A percentile compares a stretch with the other conserved stretches of the same genome.
Conservation (phyloP, 2,797 vertebrate species). For the Pogoniulus pusillus region DNA sequence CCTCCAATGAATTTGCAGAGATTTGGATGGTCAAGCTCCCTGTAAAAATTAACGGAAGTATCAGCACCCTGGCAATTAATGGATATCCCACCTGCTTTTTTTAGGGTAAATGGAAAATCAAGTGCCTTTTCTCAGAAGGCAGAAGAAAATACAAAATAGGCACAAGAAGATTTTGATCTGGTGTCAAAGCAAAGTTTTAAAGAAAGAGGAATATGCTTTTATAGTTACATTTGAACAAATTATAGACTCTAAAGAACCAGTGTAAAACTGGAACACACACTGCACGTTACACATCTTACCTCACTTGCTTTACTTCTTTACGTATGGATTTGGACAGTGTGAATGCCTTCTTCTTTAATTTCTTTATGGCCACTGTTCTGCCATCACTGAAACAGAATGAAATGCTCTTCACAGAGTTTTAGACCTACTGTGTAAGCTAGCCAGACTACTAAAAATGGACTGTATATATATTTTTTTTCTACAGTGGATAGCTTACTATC, state of each 20-base stretch:
- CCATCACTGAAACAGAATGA: conserved; percentile 78
- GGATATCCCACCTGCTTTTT: not conserved
- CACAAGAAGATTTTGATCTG: not conserved
- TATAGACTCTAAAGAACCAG: not conserved
- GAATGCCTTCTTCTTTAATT: conserved; percentile 82
- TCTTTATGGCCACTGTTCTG: conserved; percentile 84
- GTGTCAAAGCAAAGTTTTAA: not conserved
- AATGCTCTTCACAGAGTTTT: not conserved
- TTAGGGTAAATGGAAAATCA: not conserved
- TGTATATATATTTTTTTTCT: not conserved
- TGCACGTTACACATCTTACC: conserved; percentile 67
- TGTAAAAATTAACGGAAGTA: conserved; percentile 59
- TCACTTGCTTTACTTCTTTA: conserved; percentile 86
- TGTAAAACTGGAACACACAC: not conserved
- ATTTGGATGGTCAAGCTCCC: conserved; percentile 89
- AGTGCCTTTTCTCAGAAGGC: not conserved
- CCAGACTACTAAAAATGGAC: not conserved
- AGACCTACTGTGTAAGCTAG: not conserved
- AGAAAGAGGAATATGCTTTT: not conserved
- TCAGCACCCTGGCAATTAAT: not conserved
- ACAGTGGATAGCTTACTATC: not conserved
- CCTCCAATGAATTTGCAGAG: conserved; percentile 88
- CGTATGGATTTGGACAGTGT: conserved; percentile 82
- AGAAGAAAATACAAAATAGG: not conserved
- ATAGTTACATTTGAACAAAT: not conserved